Evolutionary conservation across 2,888 invertebrate genomes (phyloP).

Genomic region (Melikaiella ostensackeni): DNA sequence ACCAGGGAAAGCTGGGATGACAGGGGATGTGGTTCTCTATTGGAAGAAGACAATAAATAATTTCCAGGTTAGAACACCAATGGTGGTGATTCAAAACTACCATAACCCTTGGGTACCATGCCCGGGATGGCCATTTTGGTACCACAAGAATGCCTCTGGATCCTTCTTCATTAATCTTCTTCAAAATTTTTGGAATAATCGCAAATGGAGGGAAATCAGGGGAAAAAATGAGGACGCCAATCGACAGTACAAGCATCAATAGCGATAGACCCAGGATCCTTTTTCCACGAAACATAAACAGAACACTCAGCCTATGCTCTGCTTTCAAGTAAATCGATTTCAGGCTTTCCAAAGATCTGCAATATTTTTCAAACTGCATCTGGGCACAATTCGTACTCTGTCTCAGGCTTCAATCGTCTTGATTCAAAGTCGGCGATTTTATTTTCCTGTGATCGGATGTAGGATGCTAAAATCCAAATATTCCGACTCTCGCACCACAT

Average conservation of each 20-base stretch:
- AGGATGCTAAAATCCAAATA: slow-evolving; percentile 42
- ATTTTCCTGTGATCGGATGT: slow-evolving; percentile 41
- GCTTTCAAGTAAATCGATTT: not conserved
- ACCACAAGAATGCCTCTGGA: not conserved
- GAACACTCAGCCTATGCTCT: too few relatives aligned
- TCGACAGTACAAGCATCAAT: too few relatives aligned
- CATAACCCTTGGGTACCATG: not conserved
- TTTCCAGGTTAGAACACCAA: slow-evolving; percentile 17
- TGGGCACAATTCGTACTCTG: slow-evolving; percentile 17
- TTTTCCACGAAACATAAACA: not conserved
- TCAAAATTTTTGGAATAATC: too few relatives aligned
- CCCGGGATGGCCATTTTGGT: not conserved
- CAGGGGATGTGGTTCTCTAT: slow-evolving; percentile 56
- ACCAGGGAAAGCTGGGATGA: not conserved
- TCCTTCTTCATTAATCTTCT: too few relatives aligned
- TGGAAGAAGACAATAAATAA: slow-evolving; percentile 55
- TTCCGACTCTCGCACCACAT: slow-evolving; percentile 42
- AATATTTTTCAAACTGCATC: too few relatives aligned
- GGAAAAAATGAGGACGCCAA: too few relatives aligned
- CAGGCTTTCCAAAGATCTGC: not conserved
- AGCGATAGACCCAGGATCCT: too few relatives aligned
- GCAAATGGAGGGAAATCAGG: too few relatives aligned
- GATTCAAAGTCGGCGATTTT: slow-evolving; percentile 29
- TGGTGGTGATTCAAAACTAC: too few relatives aligned
- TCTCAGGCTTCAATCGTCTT: slow-evolving; percentile 23